phyloP scores from a whole-genome alignment of 2,888 invertebrate species.

The Pyrrhosoma nymphula region DNA sequence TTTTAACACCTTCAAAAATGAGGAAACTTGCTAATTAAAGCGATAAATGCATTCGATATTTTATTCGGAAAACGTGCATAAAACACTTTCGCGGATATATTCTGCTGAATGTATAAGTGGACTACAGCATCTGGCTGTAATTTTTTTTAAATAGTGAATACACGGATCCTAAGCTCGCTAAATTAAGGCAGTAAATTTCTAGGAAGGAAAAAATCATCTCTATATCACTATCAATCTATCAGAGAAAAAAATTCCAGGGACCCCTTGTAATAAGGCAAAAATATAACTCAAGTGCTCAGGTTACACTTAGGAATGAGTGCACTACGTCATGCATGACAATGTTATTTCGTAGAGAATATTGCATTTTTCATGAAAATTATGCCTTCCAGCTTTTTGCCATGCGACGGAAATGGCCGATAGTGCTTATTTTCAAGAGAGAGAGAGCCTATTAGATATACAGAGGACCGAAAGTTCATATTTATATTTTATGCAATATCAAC shows the following conservation, averaged over 20 bases:
- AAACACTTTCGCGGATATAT: not conserved
- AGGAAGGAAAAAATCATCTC: not conserved
- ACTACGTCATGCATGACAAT: not conserved
- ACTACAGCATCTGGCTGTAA: not conserved
- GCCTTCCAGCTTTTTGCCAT: too few species aligned
- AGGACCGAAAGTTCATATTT: too few species aligned
- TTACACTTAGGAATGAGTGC: not conserved
- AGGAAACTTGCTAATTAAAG: not conserved
- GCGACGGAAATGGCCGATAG: too few species aligned
- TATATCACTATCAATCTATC: not conserved
- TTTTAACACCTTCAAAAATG: not conserved
- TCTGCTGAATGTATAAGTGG: not conserved
- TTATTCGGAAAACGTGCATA: not conserved
- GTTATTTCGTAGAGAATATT: too few species aligned
- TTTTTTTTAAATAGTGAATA: not conserved
- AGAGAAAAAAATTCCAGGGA: not conserved
- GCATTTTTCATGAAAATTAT: too few species aligned
- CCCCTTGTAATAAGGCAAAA: not conserved
- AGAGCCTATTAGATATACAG: too few species aligned
- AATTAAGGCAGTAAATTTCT: not conserved
- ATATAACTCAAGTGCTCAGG: not conserved
- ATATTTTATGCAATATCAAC: too few species aligned
- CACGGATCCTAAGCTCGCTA: not conserved
- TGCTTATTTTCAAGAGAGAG: too few species aligned
- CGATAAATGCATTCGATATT: not conserved